These are phyloP conservation scores for Hyaena hyaena DNA, from an alignment of 2,113 vertebrate genomes.

Conservation along the genomic window DNA sequence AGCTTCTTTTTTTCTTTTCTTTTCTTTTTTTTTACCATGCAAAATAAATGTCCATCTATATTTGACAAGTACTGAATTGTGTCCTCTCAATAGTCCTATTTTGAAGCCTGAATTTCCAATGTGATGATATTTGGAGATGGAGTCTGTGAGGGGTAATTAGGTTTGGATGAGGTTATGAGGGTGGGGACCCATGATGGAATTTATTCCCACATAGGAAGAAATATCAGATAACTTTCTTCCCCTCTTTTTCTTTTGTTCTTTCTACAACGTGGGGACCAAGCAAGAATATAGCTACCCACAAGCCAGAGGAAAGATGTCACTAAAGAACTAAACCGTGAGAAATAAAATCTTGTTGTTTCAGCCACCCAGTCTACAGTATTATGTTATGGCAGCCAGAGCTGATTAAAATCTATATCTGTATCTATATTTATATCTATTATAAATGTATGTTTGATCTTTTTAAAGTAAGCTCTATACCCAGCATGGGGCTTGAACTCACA, in stretches of 20 bases:
- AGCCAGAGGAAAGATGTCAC: neutral
- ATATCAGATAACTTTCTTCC: neutral
- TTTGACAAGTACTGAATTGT: neutral
- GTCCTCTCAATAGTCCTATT: neutral
- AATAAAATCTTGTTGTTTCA: neutral
- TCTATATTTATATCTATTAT: neutral
- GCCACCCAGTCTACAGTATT: neutral
- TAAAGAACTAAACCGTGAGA: neutral
- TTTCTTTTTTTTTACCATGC: neutral
- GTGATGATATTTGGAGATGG: neutral
- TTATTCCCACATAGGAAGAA: neutral
- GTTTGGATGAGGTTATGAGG: neutral
- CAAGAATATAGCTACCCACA: rapidly evolving
- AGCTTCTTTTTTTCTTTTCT: too few species aligned
- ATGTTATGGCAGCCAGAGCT: neutral
- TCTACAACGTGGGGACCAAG: neutral
- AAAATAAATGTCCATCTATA: neutral
- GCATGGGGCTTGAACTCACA: neutral
- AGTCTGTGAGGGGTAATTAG: neutral
- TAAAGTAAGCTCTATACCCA: neutral
- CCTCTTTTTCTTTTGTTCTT: neutral
- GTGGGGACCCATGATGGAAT: neutral
- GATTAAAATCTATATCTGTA: neutral
- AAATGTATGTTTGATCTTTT: neutral
- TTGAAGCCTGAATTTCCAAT: neutral